Evolutionary conservation across 2,888 invertebrate species (phyloP), one percentile per base, ranked within the genome.

Genomic region (Leptinotarsa juncta): DNA sequence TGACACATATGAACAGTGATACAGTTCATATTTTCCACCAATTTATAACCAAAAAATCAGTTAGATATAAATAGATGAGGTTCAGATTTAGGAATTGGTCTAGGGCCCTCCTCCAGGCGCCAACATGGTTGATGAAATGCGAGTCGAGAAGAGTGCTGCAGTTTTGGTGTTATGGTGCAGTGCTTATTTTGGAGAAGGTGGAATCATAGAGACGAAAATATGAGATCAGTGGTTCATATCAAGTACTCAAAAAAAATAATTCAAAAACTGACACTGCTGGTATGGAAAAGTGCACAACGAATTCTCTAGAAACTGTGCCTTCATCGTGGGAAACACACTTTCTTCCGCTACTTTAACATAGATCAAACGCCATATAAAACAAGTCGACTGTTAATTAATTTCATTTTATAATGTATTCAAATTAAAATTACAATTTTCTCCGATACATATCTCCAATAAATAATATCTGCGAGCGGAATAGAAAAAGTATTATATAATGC

Each of bases 351-450:
- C 65, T 55, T 65, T 70, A 70, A 71, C 69, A 66, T 70, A 55
- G 74, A 75, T 55, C 75, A 74, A 70, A 70, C 62, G 71, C 62
- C 75, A 67, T 73, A 70, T 74, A 72, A 77, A 77, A 70, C 50
- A 48, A 71, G 51, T 69, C 51, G 23, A 50, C 48, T 49, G 53
- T 67, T 79, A 79, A 79, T 79, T 79, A 79, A 79, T 76, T 73
- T 72, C 65, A 72, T 71, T 73, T 72, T 73, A 79, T 79, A 79
- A 79, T 79, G 73, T 76, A 79, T 77, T 79, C 77, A 77, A 79
- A 79, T 79, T 76, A 75, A 77, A 79, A 76, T 77, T 70, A 73
- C 72, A 74, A 77, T 79, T 77, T 76, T 76, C 78, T 68, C 70
- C 73, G 71, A 77, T 79, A 76, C 67, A 77, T 75, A 75, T 78